phyloP scores from a whole-genome alignment of 2,888 invertebrate species.

The Neoascia interrupta region DNA sequence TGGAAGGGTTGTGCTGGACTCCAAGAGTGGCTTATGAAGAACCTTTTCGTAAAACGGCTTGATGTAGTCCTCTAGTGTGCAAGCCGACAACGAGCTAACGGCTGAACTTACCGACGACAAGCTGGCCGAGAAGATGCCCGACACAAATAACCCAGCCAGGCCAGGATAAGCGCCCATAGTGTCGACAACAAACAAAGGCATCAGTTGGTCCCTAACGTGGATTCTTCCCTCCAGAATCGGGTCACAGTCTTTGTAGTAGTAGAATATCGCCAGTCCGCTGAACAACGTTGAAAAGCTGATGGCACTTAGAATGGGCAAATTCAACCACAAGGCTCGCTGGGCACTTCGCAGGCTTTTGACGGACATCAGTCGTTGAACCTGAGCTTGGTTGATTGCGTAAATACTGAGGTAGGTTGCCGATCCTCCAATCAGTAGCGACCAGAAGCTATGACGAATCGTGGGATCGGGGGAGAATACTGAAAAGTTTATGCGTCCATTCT shows the following conservation, averaged over 20 bases:
- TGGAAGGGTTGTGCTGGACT: constrained; percentile 80
- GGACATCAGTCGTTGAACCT: constrained; percentile 87
- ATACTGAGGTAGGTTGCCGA: constrained; percentile 89
- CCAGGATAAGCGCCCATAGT: constrained; percentile 88
- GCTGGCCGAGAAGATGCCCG: constrained; percentile 95
- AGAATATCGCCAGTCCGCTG: constrained; percentile 91
- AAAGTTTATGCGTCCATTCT: constrained; percentile 85
- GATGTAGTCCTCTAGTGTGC: constrained; percentile 92
- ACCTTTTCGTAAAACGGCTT: constrained; percentile 81
- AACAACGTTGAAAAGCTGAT: constrained; percentile 88
- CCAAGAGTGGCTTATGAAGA: constrained; percentile 79
- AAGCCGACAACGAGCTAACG: constrained; percentile 93
- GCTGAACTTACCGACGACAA: constrained; percentile 95
- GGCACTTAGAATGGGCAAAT: constrained; percentile 87
- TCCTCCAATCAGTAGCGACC: constrained; percentile 89
- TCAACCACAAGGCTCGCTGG: constrained; percentile 88
- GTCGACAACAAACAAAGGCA: constrained; percentile 89
- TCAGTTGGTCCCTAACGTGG: constrained; percentile 86
- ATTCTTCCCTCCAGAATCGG: constrained; percentile 85
- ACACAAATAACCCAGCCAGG: constrained; percentile 92
- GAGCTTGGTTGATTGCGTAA: constrained; percentile 93
- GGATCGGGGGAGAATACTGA: constrained; percentile 88
- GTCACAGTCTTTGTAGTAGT: constrained; percentile 91
- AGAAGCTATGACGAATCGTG: constrained; percentile 91
- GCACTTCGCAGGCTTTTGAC: constrained; percentile 86